A percentile compares a stretch with the other conserved stretches of the same genome.
These are phyloP conservation scores for Rhyzopertha dominica DNA, from an alignment of 1,140 invertebrate genomes.

Conservation along the genomic window DNA sequence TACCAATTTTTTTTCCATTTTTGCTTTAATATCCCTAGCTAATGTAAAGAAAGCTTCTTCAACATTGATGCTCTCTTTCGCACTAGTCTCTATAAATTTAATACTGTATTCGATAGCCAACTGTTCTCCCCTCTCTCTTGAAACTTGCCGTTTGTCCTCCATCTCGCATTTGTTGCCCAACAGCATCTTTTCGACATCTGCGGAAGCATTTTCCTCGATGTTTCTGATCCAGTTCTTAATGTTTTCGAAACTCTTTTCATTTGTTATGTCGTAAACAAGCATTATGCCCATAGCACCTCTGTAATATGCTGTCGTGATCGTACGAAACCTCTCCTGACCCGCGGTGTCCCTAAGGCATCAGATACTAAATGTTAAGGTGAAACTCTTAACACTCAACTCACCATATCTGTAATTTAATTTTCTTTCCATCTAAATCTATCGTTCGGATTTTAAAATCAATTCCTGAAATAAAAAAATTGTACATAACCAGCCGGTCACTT, in stretches of 20 bases:
- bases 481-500: too few relatives aligned
- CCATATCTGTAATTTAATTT: constrained; percentile 99
- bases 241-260: constrained; percentile 98
- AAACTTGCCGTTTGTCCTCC: constrained; percentile 82
- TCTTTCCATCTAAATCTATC: constrained; percentile 95
- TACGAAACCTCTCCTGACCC: constrained; percentile 93
- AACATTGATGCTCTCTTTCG: constrained; percentile 86
- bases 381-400: constrained; percentile 52
- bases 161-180: constrained; percentile 94
- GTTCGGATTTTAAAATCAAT: constrained; percentile 99
- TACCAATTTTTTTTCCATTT: constrained; percentile 95
- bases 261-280: constrained; percentile 98
- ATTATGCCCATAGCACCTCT: constrained; percentile 98
- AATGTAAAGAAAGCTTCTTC: constrained; percentile 90
- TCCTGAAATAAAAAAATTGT: constrained; percentile 60
- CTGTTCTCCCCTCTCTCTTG: constrained; percentile 66
- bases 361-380: constrained; percentile 4
- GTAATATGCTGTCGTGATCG: constrained; percentile 98
- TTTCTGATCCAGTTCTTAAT: constrained; percentile 99
- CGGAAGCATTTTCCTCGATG: constrained; percentile 94
- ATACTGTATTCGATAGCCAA: constrained; percentile 87
- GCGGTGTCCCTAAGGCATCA: constrained; percentile 81
- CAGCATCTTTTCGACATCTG: constrained; percentile 94
- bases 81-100: constrained; percentile 91
- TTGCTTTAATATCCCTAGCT: constrained; percentile 89